Base-by-base conservation (phyloP, 2,888 invertebrate species). In the Megastigmus dorsalis region DNA sequence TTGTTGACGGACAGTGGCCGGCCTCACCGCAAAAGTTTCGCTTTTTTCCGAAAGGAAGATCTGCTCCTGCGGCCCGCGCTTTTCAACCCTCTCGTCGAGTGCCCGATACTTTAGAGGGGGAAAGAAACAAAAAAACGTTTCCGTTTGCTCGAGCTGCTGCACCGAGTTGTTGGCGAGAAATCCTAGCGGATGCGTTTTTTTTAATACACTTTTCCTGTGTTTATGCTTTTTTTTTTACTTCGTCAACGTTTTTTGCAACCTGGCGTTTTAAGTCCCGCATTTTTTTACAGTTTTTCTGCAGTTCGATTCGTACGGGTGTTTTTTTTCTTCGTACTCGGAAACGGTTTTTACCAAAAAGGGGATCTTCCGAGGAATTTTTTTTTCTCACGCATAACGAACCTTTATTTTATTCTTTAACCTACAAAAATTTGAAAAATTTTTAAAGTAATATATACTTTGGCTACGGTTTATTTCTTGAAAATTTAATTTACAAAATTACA, bases 21-120 rank as follows among this genome's bases (percentile, higher is more conserved):
- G 54, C 15, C 48, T 50, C 28, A 68, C 68, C 68, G 48, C 68
- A 68, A 33, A 67, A 36, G 18, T 36, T 18, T 57, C 38, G 10
- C 50, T 59, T 59, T 59, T 57, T 36, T 18, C n/a, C n/a, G n/a
- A n/a, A n/a, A n/a, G n/a, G n/a, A n/a, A n/a, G 15, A 13, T 9
- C 20, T 50, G 36, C n/a, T 7, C n/a, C 20, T 50, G 36, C n/a
- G 20, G 30, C 26, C 18, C n/a, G 30, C 30, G n/a, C 15, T 20
- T 28, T 5, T 33, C 43, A 66, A 66, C 55, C 45, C 55, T 55
- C n/a, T n/a, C n/a, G n/a, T 43, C 36, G 30, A 26, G n/a, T 9
- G 13, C 26, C 9, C 18, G 13, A 26, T n/a, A 50, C 26, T 59
- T 68, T 59, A 26, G 15, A 36, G 36, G n/a, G n/a, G n/a, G n/a